Evolutionary conservation across 37 sponge, comb jelly and placozoan genomes (phyloP), one percentile per base, ranked within the genome.

Genomic region (Eunapius fragilis): DNA sequence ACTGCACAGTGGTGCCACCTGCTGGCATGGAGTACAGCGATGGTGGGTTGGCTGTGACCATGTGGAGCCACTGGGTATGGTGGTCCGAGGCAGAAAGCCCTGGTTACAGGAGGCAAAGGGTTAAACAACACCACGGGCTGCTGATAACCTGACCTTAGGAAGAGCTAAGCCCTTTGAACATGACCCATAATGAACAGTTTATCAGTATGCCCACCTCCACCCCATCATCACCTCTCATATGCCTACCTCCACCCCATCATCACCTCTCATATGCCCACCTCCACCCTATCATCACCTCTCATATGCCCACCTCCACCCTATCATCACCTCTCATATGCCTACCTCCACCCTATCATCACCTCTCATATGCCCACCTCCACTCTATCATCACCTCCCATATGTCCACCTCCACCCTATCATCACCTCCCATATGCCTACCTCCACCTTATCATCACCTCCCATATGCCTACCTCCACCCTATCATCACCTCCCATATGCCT

Each of bases 21-120:
- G 71, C 37, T 0, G 79, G 32, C 81, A 88, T 74, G 41, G 81
- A 81, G 81, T 88, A 92, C 31, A 92, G 48, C 0, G 81, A 76
- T 2, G 76, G 28, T 58, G 89, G 86, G 14, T 78, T 79, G 17
- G 70, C 78, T 34, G 86, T 86, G 25, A 48, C 35, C 48, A 88
- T 78, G 32, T 92, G 89, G 33, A 92, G 30, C 68, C 68, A 73
- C 31, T 72, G 73, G 14, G 28, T 58, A 17, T 58, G 58, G 58
- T 58, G 7, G 58, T 58, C 58, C 22, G 58, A 58, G 58, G 58
- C 1, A 58, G 58, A 58, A 10, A 58, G 58, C 1, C 58, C 58
- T 58, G 17, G 17, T 58, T 58, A 17, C 19, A 17, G 19, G 58
- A 58, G 58, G 58, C 17, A 58, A 17, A 19, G 22, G 58, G 58